These are phyloP conservation scores for Echiichthys vipera DNA, from an alignment of 2,797 vertebrate genomes.

Conservation along the genomic window DNA sequence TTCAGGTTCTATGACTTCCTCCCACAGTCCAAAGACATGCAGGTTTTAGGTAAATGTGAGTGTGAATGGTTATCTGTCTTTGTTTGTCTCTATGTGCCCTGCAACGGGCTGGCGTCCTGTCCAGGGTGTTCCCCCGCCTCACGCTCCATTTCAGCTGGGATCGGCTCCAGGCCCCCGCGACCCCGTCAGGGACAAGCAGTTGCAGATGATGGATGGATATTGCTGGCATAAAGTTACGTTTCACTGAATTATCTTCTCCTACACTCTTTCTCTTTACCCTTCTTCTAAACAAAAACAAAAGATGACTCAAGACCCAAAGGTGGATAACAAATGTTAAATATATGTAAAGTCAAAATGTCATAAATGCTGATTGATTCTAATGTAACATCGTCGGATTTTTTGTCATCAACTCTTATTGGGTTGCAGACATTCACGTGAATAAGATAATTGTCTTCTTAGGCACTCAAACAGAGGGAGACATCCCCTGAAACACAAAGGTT, in stretches of 20 bases:
- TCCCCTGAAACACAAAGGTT: slow-evolving; percentile 28
- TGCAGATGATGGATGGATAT: no score
- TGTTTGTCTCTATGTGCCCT: no score
- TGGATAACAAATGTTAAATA: slow-evolving; percentile 17
- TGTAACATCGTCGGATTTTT: slow-evolving; percentile 28
- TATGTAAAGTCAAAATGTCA: slow-evolving; percentile 22
- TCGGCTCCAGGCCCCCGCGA: no score
- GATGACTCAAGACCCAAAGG: neutral
- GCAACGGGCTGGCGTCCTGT: no score
- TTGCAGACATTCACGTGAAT: slow-evolving; percentile 46
- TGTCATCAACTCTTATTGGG: slow-evolving; percentile 38
- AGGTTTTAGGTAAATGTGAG: no score
- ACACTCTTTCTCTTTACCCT: neutral
- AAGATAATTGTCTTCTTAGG: slow-evolving; percentile 42
- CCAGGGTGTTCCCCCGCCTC: no score
- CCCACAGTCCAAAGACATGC: no score
- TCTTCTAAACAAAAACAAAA: neutral
- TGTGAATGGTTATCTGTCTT: no score
- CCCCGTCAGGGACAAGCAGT: no score
- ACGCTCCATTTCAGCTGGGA: no score
- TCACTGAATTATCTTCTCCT: neutral
- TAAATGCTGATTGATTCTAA: neutral
- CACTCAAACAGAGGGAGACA: slow-evolving; percentile 32
- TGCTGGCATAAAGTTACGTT: no score
- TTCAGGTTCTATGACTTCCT: no score